A percentile compares a stretch with the other conserved stretches of the same genome.
Conservation (phyloP, 2,113 vertebrate species). For the Ceyx cyanopectus region DNA sequence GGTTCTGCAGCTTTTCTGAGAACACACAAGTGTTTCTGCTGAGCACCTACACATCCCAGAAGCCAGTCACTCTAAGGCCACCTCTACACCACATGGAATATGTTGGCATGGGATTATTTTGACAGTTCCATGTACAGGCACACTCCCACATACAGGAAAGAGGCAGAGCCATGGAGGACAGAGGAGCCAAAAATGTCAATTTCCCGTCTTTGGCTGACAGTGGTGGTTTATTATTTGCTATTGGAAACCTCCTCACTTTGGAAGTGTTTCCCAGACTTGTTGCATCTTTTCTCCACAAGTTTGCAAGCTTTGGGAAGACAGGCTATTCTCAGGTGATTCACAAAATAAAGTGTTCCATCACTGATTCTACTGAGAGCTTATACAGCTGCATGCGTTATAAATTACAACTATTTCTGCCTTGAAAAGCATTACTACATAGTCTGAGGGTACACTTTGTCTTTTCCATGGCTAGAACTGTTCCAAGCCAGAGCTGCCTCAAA, state of each 20-base stretch:
- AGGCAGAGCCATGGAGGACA: neutral
- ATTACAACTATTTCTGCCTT: slow-evolving; percentile 37
- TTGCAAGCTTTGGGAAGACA: neutral
- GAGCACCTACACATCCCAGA: neutral
- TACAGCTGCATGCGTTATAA: slow-evolving; percentile 41
- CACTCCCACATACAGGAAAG: slow-evolving; percentile 3
- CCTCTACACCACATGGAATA: neutral
- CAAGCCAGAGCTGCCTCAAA: neutral
- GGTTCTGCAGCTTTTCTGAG: neutral
- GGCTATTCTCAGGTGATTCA: slow-evolving; percentile 62
- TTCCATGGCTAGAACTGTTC: neutral
- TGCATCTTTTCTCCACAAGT: neutral
- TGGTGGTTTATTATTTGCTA: slow-evolving; percentile 6
- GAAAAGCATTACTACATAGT: slow-evolving; percentile 4
- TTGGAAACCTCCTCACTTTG: slow-evolving; percentile 48
- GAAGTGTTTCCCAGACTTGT: slow-evolving; percentile 12
- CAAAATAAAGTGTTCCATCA: slow-evolving; percentile 49
- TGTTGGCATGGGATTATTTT: neutral
- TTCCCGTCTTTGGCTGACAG: slow-evolving; percentile 53
- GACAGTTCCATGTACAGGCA: neutral
- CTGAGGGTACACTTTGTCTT: neutral
- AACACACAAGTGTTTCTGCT: neutral
- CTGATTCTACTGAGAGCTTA: slow-evolving; percentile 52
- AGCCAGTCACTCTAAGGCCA: neutral
- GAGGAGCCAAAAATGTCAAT: slow-evolving; percentile 26